Conservation (phyloP, 1,140 invertebrate genomes). For the Bombus superbus region DNA sequence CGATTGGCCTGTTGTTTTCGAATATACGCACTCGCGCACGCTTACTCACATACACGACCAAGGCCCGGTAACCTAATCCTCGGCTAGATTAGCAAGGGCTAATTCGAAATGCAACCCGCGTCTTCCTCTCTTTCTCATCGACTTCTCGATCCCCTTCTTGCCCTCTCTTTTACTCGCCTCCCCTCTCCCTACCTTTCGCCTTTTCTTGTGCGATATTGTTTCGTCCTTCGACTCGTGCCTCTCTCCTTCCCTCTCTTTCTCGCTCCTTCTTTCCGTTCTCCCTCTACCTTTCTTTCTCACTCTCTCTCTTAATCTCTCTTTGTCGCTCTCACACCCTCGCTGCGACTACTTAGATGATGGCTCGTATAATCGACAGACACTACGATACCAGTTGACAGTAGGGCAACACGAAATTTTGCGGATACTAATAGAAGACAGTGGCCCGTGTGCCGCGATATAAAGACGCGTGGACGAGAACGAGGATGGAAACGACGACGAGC, state of each 20-base stretch:
- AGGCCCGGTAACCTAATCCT: constrained; percentile 64
- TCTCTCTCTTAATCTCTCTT: neutral
- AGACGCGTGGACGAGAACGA: constrained; percentile 15
- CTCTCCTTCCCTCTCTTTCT: constrained; percentile 56
- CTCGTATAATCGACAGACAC: constrained; percentile 23
- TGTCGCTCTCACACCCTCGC: constrained; percentile 12
- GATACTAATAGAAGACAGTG: constrained; percentile 1
- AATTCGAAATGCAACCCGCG: constrained; percentile 53
- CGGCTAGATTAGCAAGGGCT: constrained; percentile 64
- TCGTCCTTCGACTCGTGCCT: constrained; percentile 44
- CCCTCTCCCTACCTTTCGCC: constrained; percentile 25
- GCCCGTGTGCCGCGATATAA: neutral
- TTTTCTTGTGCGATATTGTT: constrained; percentile 30
- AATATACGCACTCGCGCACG: constrained; percentile 37
- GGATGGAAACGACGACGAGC: constrained; percentile 27
- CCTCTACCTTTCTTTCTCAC: constrained; percentile 5
- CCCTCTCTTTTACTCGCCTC: constrained; percentile 24
- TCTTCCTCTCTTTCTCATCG: constrained; percentile 47
- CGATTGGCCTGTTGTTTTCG: neutral
- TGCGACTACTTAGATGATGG: constrained; percentile 14
- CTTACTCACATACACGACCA: constrained; percentile 2
- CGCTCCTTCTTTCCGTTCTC: constrained; percentile 34
- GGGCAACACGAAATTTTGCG: neutral
- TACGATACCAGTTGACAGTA: neutral
- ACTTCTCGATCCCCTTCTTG: constrained; percentile 21